These are phyloP conservation scores for Pseudonaja textilis DNA, from an alignment of 2,113 vertebrate species.

Conservation along the genomic window DNA sequence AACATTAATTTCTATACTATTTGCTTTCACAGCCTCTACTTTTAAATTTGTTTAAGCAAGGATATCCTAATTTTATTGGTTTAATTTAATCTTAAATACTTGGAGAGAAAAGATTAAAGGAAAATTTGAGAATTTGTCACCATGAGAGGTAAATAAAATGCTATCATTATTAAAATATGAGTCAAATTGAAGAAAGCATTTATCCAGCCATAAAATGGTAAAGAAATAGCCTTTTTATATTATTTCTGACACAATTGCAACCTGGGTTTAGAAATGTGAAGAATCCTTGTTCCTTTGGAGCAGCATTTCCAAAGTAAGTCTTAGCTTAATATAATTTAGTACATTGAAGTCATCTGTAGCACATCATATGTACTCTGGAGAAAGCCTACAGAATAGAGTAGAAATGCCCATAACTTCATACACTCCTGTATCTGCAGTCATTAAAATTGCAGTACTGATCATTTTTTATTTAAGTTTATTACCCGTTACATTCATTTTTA, in stretches of 20 bases:
- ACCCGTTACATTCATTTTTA: conserved; percentile 54
- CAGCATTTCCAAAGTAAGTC: neutral
- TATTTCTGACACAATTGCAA: conserved; percentile 16
- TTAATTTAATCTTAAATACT: neutral
- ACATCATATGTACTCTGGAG: conserved; percentile 3
- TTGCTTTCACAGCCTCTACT: neutral
- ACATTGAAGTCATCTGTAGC: neutral
- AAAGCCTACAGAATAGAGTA: conserved; percentile 1
- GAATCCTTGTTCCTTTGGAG: neutral
- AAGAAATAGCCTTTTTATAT: conserved; percentile 8
- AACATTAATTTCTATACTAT: neutral
- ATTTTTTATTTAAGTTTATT: conserved; percentile 68
- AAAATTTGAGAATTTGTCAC: neutral
- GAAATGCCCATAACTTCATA: conserved; percentile 49
- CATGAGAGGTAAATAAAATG: neutral
- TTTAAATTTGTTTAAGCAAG: neutral
- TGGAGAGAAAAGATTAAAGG: neutral
- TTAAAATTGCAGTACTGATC: conserved; percentile 61
- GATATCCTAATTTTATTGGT: neutral
- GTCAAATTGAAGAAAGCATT: neutral
- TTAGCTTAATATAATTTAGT: neutral
- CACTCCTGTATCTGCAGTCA: conserved; percentile 43
- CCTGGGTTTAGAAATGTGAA: neutral
- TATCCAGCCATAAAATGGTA: neutral
- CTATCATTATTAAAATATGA: neutral